Evolutionary conservation across 2,797 vertebrate genomes (phyloP).

Genomic region (Parambassis ranga): DNA sequence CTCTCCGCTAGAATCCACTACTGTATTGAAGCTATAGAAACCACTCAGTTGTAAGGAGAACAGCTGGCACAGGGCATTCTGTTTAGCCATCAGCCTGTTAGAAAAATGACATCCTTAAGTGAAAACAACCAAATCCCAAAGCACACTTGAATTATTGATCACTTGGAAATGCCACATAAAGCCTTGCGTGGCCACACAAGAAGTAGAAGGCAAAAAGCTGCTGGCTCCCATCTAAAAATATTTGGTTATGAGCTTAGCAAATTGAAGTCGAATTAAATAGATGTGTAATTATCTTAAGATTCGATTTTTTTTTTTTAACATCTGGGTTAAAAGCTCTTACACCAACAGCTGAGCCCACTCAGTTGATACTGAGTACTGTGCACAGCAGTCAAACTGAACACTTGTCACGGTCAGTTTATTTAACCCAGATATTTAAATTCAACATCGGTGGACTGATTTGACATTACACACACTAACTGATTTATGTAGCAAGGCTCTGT

Average conservation of each 20-base stretch:
- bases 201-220: not conserved
- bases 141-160: conserved; percentile 63
- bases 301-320: conserved; percentile 41
- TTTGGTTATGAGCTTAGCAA: conserved; percentile 20
- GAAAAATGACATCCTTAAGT: conserved; percentile 52
- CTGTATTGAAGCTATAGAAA: not conserved
- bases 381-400: not conserved
- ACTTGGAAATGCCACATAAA: conserved; percentile 53
- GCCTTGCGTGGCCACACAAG: conserved; percentile 41
- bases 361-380: too few relatives aligned
- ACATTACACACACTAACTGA: not conserved
- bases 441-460: not conserved
- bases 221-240: conserved; percentile 12
- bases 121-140: conserved; percentile 59
- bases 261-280: conserved; percentile 34
- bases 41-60: not conserved
- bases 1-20: not conserved
- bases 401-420: conserved; percentile 5
- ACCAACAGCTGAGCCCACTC: conserved; percentile 17
- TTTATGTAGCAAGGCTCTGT: conserved; percentile 1
- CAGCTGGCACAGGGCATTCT: conserved; percentile 3
- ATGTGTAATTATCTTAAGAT: conserved; percentile 19
- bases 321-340: not conserved
- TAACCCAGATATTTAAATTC: conserved; percentile 26
- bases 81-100: conserved; percentile 8